These are phyloP conservation scores for Zaprionus gabonicus DNA, from an alignment of 1,140 invertebrate genomes.

Conservation along the genomic window DNA sequence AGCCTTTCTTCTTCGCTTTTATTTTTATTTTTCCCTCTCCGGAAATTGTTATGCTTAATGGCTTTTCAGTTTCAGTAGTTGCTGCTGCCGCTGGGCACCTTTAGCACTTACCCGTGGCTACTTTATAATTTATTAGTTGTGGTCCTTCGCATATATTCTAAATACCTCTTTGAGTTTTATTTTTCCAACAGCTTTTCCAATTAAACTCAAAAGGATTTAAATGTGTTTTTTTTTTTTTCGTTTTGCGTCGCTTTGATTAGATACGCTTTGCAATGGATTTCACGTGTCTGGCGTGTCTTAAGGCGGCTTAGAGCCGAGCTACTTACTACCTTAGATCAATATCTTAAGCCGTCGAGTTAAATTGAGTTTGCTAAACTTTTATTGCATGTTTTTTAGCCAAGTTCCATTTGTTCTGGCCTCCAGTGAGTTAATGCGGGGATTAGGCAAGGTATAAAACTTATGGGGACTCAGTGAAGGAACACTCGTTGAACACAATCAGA, in stretches of 20 bases:
- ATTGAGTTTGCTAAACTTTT: slow-evolving; percentile 57
- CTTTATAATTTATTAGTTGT: slow-evolving; percentile 59
- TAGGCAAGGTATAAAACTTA: slow-evolving; percentile 25
- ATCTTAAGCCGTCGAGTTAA: slow-evolving; percentile 54
- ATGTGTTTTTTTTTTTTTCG: slow-evolving; percentile 8
- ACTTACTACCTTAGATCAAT: slow-evolving; percentile 41
- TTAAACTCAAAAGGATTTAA: slow-evolving; percentile 29
- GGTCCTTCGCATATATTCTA: slow-evolving; percentile 11
- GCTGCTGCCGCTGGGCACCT: slow-evolving; percentile 22
- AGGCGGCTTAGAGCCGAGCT: slow-evolving; percentile 29
- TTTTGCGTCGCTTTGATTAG: slow-evolving; percentile 25
- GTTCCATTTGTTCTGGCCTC: slow-evolving; percentile 1
- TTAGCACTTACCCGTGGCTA: slow-evolving; percentile 12
- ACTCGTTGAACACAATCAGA: slow-evolving; percentile 10
- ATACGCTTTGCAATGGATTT: slow-evolving; percentile 18
- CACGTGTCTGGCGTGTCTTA: slow-evolving; percentile 32
- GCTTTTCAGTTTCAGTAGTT: slow-evolving; percentile 50
- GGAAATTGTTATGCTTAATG: slow-evolving; percentile 74
- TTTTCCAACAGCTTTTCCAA: slow-evolving; percentile 27
- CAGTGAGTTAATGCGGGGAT: slow-evolving; percentile 37
- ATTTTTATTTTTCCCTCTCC: slow-evolving; percentile 48
- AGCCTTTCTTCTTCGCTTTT: slow-evolving; percentile 25
- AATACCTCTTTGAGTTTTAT: slow-evolving; percentile 8
- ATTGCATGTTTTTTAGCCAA: slow-evolving; percentile 39
- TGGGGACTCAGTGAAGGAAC: background rate